Evolutionary conservation across 2,113 vertebrate genomes (phyloP).

Genomic region (Sceloporus undulatus): DNA sequence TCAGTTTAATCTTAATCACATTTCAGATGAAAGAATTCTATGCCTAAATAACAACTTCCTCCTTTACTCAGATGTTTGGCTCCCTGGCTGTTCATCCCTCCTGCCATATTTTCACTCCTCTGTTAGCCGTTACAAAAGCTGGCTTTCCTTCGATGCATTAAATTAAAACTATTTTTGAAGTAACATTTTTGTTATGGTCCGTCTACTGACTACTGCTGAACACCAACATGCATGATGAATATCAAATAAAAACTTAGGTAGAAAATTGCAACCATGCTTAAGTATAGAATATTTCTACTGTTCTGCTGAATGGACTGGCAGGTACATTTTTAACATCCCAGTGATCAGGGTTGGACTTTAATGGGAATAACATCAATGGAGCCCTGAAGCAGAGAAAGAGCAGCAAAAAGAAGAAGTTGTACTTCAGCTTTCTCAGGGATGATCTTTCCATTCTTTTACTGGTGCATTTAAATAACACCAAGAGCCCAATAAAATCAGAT

Average conservation of each 20-base stretch:
- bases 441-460: background rate
- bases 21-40: slow-evolving; percentile 39
- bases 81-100: slow-evolving; percentile 3
- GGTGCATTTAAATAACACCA: background rate
- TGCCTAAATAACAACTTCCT: background rate
- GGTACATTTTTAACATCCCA: slow-evolving; percentile 6
- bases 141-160: slow-evolving; percentile 50
- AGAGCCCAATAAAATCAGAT: background rate
- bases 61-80: slow-evolving; percentile 37
- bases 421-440: background rate
- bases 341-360: background rate
- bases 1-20: rapidly evolving
- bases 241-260: slow-evolving; percentile 17
- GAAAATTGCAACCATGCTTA: background rate
- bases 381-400: background rate
- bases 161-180: slow-evolving; percentile 47
- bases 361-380: background rate
- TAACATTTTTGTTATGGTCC: slow-evolving; percentile 50
- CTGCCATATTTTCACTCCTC: slow-evolving; percentile 50
- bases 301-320: rapidly evolving
- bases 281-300: slow-evolving; percentile 24
- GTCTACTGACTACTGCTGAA: slow-evolving; percentile 15
- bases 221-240: rapidly evolving
- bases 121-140: slow-evolving; percentile 51
- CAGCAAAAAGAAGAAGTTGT: slow-evolving; percentile 31